Conservation (phyloP, 2,797 vertebrate genomes). For the Leptodactylus fallax region DNA sequence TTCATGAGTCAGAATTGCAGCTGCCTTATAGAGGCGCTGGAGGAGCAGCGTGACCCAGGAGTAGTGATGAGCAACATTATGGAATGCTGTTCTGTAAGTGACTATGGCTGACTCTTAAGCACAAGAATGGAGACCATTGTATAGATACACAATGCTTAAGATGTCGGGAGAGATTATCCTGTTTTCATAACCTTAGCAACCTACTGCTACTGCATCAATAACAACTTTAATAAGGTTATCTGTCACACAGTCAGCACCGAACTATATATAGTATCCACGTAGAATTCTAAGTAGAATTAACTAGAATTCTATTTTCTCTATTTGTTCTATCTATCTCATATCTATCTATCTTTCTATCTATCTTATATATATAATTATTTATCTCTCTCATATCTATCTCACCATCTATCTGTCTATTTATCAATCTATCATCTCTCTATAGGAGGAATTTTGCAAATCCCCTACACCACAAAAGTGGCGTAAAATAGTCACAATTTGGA, state of each 20-base stretch:
- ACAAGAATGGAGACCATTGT: slow-evolving; percentile 22
- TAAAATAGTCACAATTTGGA: too few species aligned
- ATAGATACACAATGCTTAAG: background rate
- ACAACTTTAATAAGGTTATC: background rate
- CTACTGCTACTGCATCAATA: background rate
- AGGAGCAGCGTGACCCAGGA: background rate
- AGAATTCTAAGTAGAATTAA: too few species aligned
- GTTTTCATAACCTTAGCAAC: background rate
- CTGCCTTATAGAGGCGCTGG: background rate
- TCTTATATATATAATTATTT: too few species aligned
- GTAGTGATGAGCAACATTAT: background rate
- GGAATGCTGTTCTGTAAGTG: slow-evolving; percentile 13
- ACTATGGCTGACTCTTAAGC: background rate
- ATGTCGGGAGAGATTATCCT: background rate
- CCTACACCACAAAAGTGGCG: too few species aligned
- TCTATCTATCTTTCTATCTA: too few species aligned
- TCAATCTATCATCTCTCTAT: too few species aligned
- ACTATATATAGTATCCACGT: background rate
- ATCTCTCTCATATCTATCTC: too few species aligned
- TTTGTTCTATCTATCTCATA: background rate
- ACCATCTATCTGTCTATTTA: too few species aligned
- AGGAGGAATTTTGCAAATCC: too few species aligned
- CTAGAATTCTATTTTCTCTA: too few species aligned
- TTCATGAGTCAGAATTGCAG: background rate
- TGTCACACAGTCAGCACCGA: background rate